Base-by-base conservation (phyloP, 1,140 invertebrate species). In the Apis laboriosa region DNA sequence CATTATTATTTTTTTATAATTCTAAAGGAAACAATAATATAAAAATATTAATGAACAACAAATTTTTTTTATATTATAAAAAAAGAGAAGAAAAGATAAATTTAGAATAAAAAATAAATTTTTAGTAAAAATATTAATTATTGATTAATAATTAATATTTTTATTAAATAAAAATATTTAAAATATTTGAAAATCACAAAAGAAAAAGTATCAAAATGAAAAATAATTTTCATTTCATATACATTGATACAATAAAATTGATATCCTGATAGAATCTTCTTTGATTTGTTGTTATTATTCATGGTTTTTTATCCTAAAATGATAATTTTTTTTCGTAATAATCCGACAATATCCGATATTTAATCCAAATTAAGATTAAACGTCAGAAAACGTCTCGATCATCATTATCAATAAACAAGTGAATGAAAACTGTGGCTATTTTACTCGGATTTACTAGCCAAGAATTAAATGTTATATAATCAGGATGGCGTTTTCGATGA, bases 361-460 rank as follows among this genome's bases (percentile, higher is more conserved):
- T 43, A 43, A 43, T 43, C 5, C 13, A 17, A 70, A 43, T 43
- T 15, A 55, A 13, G 19, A 74, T 74, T 71, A 71, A n/a, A 53
- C n/a, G 15, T 13, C 49, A 24, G 15, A 71, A 17, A 49, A 24
- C 24, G 24, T 43, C 12, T 13, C 58, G 72, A 49, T 49, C 24
- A 13, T 61, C 71, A 28, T 9, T 43, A 13, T 13, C 13, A 53
- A 24, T n/a, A 13, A 17, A 2, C 9, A 17, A 17, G 8, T 66
- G 75, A 77, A 77, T 66, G 75, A 77, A 53, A 77, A 34, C 49
- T 17, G 60, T 76, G 9, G 43, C 74, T 61, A 66, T 77, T 58
- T 67, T 51, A n/a, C n/a, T 60, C 43, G 80, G 63, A 60, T 51
- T 43, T 43, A 43, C 5, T n/a, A 21, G 55, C 80, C 80, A 77